A percentile compares a stretch with the other conserved stretches of the same genome.
Evolutionary conservation across 2,113 vertebrate genomes (phyloP).

Genomic region (Lynx canadensis): DNA sequence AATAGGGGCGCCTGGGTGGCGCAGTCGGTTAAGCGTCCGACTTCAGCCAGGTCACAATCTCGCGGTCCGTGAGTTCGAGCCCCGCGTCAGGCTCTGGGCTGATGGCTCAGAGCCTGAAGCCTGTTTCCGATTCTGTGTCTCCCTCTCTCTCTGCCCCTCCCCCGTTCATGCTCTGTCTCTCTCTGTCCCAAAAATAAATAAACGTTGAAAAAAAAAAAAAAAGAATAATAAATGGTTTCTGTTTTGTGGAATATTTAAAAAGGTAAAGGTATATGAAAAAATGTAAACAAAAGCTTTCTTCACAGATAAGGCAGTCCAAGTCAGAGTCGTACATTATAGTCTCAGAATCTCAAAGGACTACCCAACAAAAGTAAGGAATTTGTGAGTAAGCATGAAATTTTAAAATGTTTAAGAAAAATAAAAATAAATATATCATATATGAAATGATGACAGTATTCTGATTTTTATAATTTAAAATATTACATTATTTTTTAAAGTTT

Average conservation of each 20-base stretch:
- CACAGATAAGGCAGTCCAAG: not conserved
- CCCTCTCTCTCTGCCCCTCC: no score
- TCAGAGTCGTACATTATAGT: not conserved
- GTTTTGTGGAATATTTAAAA: not conserved
- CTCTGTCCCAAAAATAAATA: no score
- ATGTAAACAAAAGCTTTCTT: not conserved
- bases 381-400: not conserved
- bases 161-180: no score
- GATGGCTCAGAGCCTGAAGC: no score
- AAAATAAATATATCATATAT: not conserved
- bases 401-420: not conserved
- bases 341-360: not conserved
- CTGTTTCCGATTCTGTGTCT: no score
- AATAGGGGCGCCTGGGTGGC: no score
- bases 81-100: no score
- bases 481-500: not conserved
- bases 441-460: not conserved
- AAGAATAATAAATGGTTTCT: not conserved
- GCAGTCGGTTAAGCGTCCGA: no score
- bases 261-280: not conserved
- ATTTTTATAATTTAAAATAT: not conserved
- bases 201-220: no score
- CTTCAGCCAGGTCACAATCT: no score
- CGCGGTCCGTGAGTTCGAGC: no score
- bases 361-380: not conserved